These are phyloP conservation scores for Halcyon badia DNA, from an alignment of 2,797 vertebrate genomes.

Conservation along the genomic window DNA sequence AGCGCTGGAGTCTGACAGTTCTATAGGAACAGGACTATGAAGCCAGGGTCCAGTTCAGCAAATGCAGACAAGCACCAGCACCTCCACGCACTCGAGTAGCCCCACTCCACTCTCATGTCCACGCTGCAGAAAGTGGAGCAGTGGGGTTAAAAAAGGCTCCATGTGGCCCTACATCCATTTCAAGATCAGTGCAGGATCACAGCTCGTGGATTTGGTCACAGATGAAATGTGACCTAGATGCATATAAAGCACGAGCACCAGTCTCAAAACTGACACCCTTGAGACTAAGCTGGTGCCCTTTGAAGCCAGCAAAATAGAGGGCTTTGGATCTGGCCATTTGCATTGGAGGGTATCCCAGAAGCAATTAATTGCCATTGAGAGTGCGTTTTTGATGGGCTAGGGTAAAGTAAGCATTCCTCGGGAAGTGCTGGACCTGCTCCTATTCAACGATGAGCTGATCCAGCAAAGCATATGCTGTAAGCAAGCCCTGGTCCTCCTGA, in stretches of 20 bases:
- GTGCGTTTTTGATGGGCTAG: not conserved
- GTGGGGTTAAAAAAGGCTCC: not conserved
- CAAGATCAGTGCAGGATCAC: not conserved
- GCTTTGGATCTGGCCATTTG: slow-evolving; percentile 46
- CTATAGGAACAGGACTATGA: not conserved
- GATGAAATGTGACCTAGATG: slow-evolving; percentile 58
- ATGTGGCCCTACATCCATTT: not conserved
- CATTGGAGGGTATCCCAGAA: slow-evolving; percentile 62
- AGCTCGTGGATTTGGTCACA: not conserved
- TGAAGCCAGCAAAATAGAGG: slow-evolving; percentile 36
- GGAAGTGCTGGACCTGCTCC: slow-evolving; percentile 28
- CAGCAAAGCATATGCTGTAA: not conserved
- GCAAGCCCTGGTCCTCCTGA: not conserved
- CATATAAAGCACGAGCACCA: slow-evolving; percentile 50
- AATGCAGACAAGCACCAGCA: not conserved
- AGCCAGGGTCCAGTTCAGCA: not conserved
- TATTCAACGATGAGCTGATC: not conserved
- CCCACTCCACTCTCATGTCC: not conserved
- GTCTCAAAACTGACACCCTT: slow-evolving; percentile 10
- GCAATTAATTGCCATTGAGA: slow-evolving; percentile 42
- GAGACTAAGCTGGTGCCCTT: slow-evolving; percentile 30
- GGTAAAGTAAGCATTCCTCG: not conserved
- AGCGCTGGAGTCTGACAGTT: not conserved
- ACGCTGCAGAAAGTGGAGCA: not conserved
- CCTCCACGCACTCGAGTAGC: rapidly evolving